phyloP scores from a whole-genome alignment of 2,888 invertebrate species.

The Oxyteleia sp. region DNA sequence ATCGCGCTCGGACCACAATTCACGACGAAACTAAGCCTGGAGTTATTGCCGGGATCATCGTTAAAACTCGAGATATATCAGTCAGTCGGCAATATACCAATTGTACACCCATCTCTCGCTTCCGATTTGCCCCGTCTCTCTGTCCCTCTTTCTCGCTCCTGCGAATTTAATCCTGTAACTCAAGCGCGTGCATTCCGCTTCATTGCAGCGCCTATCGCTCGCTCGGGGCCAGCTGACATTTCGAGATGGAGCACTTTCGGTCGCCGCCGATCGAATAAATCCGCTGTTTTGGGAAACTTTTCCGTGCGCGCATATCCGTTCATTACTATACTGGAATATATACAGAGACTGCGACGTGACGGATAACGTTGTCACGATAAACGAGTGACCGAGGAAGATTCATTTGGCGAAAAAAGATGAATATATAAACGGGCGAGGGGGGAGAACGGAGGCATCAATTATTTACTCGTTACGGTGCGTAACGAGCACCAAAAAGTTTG shows the following conservation, averaged over 20 bases:
- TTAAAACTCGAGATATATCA: conserved; percentile 87
- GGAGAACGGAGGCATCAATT: conserved; percentile 38
- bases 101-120: conserved; percentile 40
- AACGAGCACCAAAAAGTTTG: conserved; percentile 63
- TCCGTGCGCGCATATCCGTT: conserved; percentile 53
- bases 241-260: conserved; percentile 77
- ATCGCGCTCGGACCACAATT: conserved; percentile 83
- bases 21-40: conserved; percentile 84
- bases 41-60: conserved; percentile 87
- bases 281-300: conserved; percentile 38
- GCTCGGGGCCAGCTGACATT: conserved; percentile 79
- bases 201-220: conserved; percentile 73
- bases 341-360: conserved; percentile 71
- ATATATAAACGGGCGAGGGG: conserved; percentile 39
- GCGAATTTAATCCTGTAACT: conserved; percentile 81
- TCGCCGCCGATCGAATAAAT: conserved; percentile 58
- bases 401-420: conserved; percentile 47
- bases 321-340: conserved; percentile 73
- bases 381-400: conserved; percentile 54
- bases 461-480: conserved; percentile 67
- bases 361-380: conserved; percentile 73
- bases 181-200: conserved; percentile 75
- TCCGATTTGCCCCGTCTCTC: conserved; percentile 26
- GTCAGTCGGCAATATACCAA: conserved; percentile 77
- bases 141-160: conserved; percentile 41